Evolutionary conservation across 2,888 invertebrate genomes (phyloP).

Genomic region (Melanostoma mellinum): DNA sequence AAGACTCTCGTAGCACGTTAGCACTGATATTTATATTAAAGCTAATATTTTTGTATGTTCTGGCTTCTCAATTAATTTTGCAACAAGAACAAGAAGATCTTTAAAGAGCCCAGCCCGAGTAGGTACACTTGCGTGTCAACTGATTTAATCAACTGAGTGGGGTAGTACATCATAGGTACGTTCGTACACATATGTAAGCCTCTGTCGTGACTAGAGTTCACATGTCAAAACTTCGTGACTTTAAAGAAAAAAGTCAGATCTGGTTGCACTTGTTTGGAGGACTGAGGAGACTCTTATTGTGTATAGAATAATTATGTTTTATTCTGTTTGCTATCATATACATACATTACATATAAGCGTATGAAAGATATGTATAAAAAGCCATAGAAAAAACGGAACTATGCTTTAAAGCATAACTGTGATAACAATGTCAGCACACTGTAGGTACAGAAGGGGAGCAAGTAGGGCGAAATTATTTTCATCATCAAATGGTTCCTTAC

Average conservation of each 20-base stretch:
- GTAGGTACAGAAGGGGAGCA: constrained; percentile 23
- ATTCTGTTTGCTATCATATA: neutral
- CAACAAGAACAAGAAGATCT: constrained; percentile 31
- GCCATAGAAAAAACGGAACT: constrained; percentile 29
- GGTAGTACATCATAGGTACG: neutral
- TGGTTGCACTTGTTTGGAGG: constrained; percentile 49
- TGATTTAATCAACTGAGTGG: constrained; percentile 49
- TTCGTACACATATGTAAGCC: neutral
- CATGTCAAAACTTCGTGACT: constrained; percentile 38
- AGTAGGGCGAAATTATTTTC: constrained; percentile 55
- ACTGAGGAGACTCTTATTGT: constrained; percentile 40
- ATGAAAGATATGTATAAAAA: neutral
- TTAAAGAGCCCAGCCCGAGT: neutral
- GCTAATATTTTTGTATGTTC: neutral
- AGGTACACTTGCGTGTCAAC: constrained; percentile 13
- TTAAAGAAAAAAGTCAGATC: neutral
- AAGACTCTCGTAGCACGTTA: constrained; percentile 26
- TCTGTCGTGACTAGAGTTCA: constrained; percentile 38
- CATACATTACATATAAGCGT: neutral
- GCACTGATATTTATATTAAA: constrained; percentile 16
- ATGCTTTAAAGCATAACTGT: constrained; percentile 51
- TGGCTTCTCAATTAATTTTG: constrained; percentile 34
- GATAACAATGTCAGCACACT: constrained; percentile 60
- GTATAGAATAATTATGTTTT: constrained; percentile 27
- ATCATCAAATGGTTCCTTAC: constrained; percentile 26